phyloP scores from a whole-genome alignment of 2,888 invertebrate species.

The Lasioglossum figueresi region DNA sequence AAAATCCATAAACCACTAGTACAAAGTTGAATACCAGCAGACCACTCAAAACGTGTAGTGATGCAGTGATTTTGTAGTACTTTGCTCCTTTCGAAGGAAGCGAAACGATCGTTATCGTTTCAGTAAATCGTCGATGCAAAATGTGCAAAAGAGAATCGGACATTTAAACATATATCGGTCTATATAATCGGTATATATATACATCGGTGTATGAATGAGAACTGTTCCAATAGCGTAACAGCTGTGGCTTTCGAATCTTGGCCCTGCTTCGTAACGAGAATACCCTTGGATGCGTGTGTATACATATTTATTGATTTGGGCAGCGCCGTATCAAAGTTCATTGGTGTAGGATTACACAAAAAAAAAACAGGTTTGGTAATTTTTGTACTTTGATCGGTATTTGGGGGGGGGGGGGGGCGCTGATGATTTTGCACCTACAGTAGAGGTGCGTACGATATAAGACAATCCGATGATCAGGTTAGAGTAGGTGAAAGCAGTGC shows the following conservation, averaged over 20 bases:
- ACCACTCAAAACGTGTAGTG: background rate
- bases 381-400: slow-evolving; percentile 38
- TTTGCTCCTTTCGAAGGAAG: too few species aligned
- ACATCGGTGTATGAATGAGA: background rate
- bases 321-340: slow-evolving; percentile 9
- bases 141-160: background rate
- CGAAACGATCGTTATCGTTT: too few species aligned
- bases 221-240: background rate
- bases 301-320: background rate
- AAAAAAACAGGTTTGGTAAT: background rate
- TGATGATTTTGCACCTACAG: background rate
- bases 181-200: too few species aligned
- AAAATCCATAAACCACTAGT: background rate
- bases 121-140: too few species aligned
- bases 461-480: background rate
- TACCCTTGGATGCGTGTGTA: too few species aligned
- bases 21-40: background rate
- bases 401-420: background rate
- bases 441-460: background rate
- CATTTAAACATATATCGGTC: background rate
- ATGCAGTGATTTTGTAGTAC: background rate
- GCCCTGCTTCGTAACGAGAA: background rate
- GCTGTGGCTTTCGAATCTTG: background rate
- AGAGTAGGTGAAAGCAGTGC: background rate
- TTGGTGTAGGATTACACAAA: slow-evolving; percentile 12